These are phyloP conservation scores for Ichneumoninae sp. DNA, from an alignment of 2,888 invertebrate genomes.

Conservation along the genomic window DNA sequence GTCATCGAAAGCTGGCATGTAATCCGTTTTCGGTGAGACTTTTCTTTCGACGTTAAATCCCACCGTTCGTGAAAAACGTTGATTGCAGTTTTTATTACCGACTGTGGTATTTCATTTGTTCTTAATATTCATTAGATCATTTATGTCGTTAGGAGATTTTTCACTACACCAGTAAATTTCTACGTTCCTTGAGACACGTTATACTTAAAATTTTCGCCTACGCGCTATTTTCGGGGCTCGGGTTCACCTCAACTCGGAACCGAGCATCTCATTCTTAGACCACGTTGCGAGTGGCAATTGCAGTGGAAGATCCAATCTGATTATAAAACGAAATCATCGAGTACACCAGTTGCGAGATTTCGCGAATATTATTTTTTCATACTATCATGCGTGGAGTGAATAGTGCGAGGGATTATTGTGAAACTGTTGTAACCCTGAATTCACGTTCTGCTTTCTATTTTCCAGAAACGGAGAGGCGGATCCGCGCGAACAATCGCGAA, in stretches of 20 bases:
- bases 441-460: constrained; percentile 81
- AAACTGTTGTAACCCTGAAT: constrained; percentile 38
- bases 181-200: background rate
- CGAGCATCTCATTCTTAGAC: too few relatives aligned
- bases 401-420: constrained; percentile 1
- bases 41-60: too few relatives aligned
- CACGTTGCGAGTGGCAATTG: too few relatives aligned
- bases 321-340: constrained; percentile 44
- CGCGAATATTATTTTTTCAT: constrained; percentile 1
- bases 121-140: background rate
- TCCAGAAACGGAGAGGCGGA: constrained; percentile 98
- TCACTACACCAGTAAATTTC: background rate
- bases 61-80: too few relatives aligned
- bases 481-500: constrained; percentile 97
- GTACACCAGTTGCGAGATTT: constrained; percentile 30
- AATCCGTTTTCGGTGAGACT: too few relatives aligned
- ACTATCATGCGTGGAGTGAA: constrained; percentile 1
- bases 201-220: too few relatives aligned
- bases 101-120: too few relatives aligned
- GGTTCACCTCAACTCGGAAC: too few relatives aligned
- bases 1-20: too few relatives aligned
- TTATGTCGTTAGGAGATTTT: background rate
- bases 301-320: too few relatives aligned
- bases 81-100: too few relatives aligned
- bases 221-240: too few relatives aligned